A percentile compares a stretch with the other conserved stretches of the same genome.
Evolutionary conservation across 2,888 invertebrate genomes (phyloP).

Genomic region (Timema podura): DNA sequence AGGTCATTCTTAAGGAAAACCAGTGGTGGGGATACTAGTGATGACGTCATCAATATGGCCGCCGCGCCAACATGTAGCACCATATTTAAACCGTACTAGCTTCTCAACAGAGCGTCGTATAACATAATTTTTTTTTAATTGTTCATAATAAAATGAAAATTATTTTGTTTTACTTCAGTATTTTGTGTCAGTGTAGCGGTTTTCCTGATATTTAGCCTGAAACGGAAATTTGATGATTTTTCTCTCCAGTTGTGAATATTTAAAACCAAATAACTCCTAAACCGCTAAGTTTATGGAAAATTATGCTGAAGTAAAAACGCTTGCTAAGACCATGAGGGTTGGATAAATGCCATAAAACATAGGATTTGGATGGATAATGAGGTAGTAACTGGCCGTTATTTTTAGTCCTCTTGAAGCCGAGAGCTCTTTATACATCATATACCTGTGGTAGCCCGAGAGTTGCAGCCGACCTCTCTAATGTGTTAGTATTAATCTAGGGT

Average conservation of each 20-base stretch:
- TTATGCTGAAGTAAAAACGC: not conserved
- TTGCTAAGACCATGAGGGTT: not conserved
- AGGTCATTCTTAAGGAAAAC: conserved; percentile 1
- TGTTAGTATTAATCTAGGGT: too few species aligned
- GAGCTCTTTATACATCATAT: too few species aligned
- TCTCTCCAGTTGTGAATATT: conserved; percentile 1
- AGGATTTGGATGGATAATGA: too few species aligned
- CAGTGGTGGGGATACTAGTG: not conserved
- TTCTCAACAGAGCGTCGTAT: not conserved
- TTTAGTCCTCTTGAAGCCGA: too few species aligned
- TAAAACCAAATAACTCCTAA: conserved; percentile 4
- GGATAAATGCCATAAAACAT: not conserved
- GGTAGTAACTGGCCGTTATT: too few species aligned
- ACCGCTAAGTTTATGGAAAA: not conserved
- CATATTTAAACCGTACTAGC: not conserved
- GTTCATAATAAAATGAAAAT: not conserved
- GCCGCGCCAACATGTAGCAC: conserved; percentile 4
- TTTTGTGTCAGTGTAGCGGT: not conserved
- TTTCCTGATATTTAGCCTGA: conserved; percentile 12
- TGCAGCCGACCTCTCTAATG: too few species aligned
- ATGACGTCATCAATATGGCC: conserved; percentile 9
- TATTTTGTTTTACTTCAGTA: not conserved
- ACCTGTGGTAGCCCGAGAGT: too few species aligned
- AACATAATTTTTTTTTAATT: not conserved
- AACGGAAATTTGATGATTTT: not conserved